A percentile compares a stretch with the other conserved stretches of the same genome.
Evolutionary conservation across 1,140 invertebrate genomes (phyloP).

Genomic region (Scaptomyza montana): DNA sequence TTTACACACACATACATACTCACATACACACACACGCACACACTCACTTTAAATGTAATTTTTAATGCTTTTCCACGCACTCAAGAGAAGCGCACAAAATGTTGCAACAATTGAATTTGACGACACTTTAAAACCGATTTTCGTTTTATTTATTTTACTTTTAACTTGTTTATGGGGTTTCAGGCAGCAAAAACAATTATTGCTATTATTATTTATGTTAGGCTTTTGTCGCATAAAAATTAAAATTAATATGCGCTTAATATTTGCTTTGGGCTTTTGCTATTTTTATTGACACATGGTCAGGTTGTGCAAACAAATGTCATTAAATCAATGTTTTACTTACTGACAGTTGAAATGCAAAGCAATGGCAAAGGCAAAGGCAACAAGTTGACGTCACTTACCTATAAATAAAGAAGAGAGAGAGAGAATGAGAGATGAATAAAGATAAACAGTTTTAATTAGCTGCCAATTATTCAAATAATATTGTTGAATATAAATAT

Average conservation of each 20-base stretch:
- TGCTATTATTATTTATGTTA: neutral
- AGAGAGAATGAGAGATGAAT: neutral
- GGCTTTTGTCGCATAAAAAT: neutral
- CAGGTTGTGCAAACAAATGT: conserved; percentile 24
- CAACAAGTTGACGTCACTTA: conserved; percentile 48
- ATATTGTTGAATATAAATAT: neutral
- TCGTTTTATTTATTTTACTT: neutral
- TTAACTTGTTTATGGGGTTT: neutral
- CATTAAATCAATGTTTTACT: conserved; percentile 37
- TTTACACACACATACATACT: conserved; percentile 14
- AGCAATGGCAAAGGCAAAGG: neutral
- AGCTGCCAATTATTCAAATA: conserved; percentile 15
- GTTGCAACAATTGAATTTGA: conserved; percentile 28
- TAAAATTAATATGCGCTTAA: neutral
- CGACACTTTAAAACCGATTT: conserved; percentile 12
- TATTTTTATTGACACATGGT: conserved; percentile 22
- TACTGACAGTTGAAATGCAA: conserved; percentile 27
- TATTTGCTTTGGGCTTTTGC: conserved; percentile 29
- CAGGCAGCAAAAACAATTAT: neutral
- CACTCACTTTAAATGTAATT: conserved; percentile 33
- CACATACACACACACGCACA: neutral
- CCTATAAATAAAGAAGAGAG: conserved; percentile 40
- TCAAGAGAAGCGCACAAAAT: conserved; percentile 7
- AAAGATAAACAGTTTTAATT: conserved; percentile 30
- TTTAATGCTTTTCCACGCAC: conserved; percentile 29